Evolutionary conservation across 2,113 vertebrate species (phyloP).

Genomic region (Gnathonemus echidnorhynchus): DNA sequence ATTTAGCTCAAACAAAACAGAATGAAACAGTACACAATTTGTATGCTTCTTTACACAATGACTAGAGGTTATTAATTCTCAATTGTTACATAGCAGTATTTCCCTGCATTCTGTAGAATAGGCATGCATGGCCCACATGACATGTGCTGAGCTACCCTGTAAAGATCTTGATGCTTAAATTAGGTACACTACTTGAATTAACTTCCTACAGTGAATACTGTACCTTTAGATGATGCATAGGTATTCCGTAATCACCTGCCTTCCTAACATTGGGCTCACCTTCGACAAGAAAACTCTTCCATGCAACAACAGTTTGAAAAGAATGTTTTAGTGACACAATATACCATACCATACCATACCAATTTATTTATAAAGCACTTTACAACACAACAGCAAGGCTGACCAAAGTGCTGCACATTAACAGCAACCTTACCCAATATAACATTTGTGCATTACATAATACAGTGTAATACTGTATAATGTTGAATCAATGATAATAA

Average conservation of each 20-base stretch:
- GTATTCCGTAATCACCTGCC: constrained; percentile 40
- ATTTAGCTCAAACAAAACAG: neutral
- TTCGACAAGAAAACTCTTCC: constrained; percentile 60
- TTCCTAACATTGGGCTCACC: constrained; percentile 46
- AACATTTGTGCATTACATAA: neutral
- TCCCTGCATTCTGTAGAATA: neutral
- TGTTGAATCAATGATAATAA: neutral
- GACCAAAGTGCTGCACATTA: no score
- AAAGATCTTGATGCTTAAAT: neutral
- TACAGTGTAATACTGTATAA: neutral
- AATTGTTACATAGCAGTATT: neutral
- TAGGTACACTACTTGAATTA: neutral
- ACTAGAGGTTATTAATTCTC: neutral
- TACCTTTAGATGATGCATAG: constrained; percentile 43
- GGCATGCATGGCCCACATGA: neutral
- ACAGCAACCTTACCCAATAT: no score
- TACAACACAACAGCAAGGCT: no score
- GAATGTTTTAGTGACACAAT: neutral
- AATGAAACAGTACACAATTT: neutral
- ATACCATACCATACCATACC: no score
- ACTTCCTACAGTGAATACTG: constrained; percentile 32
- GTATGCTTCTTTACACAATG: neutral
- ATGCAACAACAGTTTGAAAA: constrained; percentile 32
- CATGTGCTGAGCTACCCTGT: neutral
- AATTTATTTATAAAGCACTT: no score